A percentile compares a stretch with the other conserved stretches of the same genome.
These are phyloP conservation scores for Bucorvus abyssinicus DNA, from an alignment of 2,797 vertebrate species.

Conservation along the genomic window DNA sequence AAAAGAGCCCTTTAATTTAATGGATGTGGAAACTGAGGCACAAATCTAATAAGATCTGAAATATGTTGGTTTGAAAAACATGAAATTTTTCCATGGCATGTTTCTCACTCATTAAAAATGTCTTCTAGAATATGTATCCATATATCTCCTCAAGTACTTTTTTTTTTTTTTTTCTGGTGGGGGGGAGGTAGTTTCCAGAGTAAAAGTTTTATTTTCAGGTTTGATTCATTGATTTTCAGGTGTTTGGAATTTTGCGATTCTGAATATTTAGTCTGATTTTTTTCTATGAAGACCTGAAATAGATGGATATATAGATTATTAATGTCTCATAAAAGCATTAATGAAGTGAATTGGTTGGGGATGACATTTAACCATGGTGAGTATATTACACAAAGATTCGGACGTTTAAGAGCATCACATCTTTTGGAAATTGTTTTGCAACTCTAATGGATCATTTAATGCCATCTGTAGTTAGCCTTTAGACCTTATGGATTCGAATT, in stretches of 20 bases:
- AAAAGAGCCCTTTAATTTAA: not conserved
- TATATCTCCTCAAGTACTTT: not conserved
- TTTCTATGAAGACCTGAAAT: not conserved
- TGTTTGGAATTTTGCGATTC: not conserved
- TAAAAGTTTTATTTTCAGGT: not conserved
- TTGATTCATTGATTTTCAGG: not conserved
- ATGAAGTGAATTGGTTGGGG: not conserved
- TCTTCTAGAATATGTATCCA: not conserved
- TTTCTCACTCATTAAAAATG: not conserved
- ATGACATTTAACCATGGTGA: not conserved
- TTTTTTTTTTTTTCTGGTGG: too few relatives aligned
- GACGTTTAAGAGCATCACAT: not conserved
- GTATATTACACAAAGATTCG: not conserved
- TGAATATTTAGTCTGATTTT: not conserved
- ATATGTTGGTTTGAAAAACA: fast-evolving
- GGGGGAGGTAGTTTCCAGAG: not conserved
- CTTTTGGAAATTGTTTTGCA: not conserved
- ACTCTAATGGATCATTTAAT: not conserved
- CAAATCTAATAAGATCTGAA: not conserved
- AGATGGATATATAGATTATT: not conserved
- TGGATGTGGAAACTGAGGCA: not conserved
- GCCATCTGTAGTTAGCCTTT: not conserved
- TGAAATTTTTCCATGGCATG: not conserved
- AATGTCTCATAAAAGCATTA: not conserved
- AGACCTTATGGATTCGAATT: not conserved